phyloP scores from a whole-genome alignment of 2,888 invertebrate genomes.

The Sarcophaga caerulescens region DNA sequence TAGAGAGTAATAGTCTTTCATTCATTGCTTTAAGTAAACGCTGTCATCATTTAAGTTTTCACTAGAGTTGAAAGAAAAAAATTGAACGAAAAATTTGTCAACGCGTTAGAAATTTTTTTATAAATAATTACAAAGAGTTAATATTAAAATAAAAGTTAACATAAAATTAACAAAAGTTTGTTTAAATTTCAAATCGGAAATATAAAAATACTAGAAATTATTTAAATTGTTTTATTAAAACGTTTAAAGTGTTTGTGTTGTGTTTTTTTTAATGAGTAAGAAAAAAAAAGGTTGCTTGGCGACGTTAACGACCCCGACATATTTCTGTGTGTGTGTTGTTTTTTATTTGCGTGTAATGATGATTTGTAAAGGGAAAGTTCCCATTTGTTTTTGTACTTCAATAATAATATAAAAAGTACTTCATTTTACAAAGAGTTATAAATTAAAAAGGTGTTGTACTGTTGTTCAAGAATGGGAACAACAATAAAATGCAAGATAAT shows the following conservation, averaged over 20 bases:
- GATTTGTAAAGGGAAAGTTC: constrained; percentile 61
- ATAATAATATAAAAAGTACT: background rate
- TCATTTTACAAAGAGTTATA: background rate
- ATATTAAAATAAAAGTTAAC: background rate
- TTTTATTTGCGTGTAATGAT: constrained; percentile 8
- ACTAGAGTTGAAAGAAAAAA: constrained; percentile 50
- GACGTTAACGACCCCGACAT: constrained; percentile 60
- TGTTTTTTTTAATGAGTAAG: constrained; percentile 15
- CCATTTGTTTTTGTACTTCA: constrained; percentile 19
- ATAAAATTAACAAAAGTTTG: background rate
- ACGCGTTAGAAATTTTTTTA: constrained; percentile 52
- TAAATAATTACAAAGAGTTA: background rate
- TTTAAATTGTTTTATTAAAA: constrained; percentile 23
- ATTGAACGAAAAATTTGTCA: constrained; percentile 37
- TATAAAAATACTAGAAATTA: background rate
- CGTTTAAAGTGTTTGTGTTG: constrained; percentile 62
- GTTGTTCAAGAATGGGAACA: background rate
- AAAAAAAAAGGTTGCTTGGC: constrained; percentile 59
- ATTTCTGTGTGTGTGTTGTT: constrained; percentile 12
- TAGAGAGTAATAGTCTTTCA: constrained; percentile 55
- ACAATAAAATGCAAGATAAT: constrained; percentile 21
- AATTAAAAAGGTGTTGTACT: constrained; percentile 3
- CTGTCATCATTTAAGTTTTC: constrained; percentile 65
- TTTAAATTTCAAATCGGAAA: background rate
- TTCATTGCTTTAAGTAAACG: constrained; percentile 69